These are phyloP conservation scores for Orthosia gothica DNA, from an alignment of 2,888 invertebrate species.

Conservation along the genomic window DNA sequence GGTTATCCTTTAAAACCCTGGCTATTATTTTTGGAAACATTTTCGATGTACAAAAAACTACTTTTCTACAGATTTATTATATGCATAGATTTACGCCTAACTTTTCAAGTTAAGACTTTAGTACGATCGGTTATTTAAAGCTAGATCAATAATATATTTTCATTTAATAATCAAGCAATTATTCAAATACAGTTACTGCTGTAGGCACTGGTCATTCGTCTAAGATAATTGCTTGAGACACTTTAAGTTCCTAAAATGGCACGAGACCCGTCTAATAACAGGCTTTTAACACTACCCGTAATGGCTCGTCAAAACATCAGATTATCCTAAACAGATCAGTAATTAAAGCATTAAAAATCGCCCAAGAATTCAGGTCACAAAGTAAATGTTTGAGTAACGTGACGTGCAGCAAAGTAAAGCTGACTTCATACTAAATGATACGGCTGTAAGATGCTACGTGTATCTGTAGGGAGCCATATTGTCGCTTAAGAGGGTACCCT, in stretches of 20 bases:
- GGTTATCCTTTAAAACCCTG: no score
- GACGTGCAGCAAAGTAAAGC: slow-evolving; percentile 56
- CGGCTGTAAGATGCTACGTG: not conserved
- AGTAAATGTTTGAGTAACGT: slow-evolving; percentile 75
- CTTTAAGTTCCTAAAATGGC: slow-evolving; percentile 46
- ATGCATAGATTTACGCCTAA: no score
- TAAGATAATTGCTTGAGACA: slow-evolving; percentile 45
- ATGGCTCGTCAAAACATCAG: slow-evolving; percentile 58
- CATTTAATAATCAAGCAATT: slow-evolving; percentile 25
- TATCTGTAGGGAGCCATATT: no score
- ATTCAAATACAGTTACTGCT: slow-evolving; percentile 47
- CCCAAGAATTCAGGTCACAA: slow-evolving; percentile 65
- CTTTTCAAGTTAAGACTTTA: no score
- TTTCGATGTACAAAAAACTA: no score
- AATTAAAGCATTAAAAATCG: slow-evolving; percentile 66
- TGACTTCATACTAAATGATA: not conserved
- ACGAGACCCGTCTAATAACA: slow-evolving; percentile 56
- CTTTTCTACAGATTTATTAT: no score
- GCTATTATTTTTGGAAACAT: no score
- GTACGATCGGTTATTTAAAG: not conserved
- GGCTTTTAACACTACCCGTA: slow-evolving; percentile 60
- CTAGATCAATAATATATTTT: not conserved
- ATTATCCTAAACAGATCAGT: slow-evolving; percentile 54
- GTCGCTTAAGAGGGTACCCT: no score
- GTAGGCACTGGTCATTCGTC: slow-evolving; percentile 31